Percentiles rank a stretch among this genome's conserved stretches.
phyloP scores from a whole-genome alignment of 2,113 vertebrate genomes.

The Gallinago jamesoni region DNA sequence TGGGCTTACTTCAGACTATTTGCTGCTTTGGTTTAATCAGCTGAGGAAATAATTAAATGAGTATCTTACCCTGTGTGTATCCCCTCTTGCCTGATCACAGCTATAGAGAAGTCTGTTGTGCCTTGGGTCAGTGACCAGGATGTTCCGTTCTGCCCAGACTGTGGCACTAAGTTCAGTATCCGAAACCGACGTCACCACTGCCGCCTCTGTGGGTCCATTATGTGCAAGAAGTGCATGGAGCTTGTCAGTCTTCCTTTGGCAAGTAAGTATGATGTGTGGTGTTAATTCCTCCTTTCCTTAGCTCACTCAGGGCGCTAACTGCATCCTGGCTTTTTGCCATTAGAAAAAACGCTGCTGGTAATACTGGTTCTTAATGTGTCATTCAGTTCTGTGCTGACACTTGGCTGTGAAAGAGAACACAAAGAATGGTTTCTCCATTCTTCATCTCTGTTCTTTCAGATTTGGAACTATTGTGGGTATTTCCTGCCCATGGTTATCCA shows the following conservation, averaged over 20 bases:
- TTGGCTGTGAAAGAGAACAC: background rate
- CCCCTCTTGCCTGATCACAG: constrained; percentile 61
- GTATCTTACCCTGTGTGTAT: background rate
- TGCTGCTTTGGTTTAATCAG: background rate
- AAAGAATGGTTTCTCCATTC: background rate
- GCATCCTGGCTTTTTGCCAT: background rate
- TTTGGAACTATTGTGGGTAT: background rate
- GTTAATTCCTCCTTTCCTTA: background rate
- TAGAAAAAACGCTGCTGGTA: background rate
- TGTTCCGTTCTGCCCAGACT: constrained; percentile 97
- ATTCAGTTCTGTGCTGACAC: background rate
- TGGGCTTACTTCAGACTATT: background rate
- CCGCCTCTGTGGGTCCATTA: constrained; percentile 96
- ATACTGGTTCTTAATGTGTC: background rate
- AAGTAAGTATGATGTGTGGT: constrained; percentile 75
- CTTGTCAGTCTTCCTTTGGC: constrained; percentile 88
- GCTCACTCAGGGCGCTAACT: background rate
- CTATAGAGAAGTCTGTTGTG: constrained; percentile 93
- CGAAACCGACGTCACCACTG: constrained; percentile 95
- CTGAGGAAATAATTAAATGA: background rate
- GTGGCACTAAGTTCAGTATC: constrained; percentile 92
- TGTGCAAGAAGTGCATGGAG: constrained; percentile 95
- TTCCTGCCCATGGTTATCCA: background rate
- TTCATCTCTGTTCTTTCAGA: background rate
- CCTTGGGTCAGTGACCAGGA: constrained; percentile 97